These are phyloP conservation scores for Nothobranchius kuhntae DNA, from an alignment of 2,113 vertebrate species.

Conservation along the genomic window DNA sequence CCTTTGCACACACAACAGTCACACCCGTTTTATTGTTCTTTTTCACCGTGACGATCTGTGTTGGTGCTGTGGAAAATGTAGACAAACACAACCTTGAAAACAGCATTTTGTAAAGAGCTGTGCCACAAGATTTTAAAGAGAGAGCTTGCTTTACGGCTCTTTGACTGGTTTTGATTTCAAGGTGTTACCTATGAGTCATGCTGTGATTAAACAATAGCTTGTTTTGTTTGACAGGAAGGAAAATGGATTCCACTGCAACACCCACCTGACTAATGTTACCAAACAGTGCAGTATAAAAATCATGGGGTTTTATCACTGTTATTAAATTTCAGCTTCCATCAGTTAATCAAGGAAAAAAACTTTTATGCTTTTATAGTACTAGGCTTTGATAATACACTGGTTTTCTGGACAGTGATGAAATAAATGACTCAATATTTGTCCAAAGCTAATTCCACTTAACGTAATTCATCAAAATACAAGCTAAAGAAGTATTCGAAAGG, in stretches of 20 bases:
- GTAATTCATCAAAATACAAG: neutral
- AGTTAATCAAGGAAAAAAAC: neutral
- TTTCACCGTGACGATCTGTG: slow-evolving; percentile 24
- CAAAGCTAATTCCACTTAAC: neutral
- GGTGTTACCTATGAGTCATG: slow-evolving; percentile 67
- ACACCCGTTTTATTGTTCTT: slow-evolving; percentile 36
- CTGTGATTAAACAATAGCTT: slow-evolving; percentile 52
- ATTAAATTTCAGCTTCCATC: neutral
- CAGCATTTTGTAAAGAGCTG: slow-evolving; percentile 18
- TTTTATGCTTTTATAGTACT: slow-evolving; percentile 8
- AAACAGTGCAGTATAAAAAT: neutral
- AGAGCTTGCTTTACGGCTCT: slow-evolving; percentile 11
- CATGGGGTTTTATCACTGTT: slow-evolving; percentile 7
- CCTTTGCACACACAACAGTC: slow-evolving; percentile 7
- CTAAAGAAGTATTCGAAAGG: slow-evolving; percentile 7
- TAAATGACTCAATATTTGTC: neutral
- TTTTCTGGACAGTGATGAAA: neutral
- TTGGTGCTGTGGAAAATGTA: neutral
- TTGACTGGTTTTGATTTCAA: slow-evolving; percentile 34
- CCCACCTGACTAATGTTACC: slow-evolving; percentile 15
- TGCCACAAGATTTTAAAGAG: slow-evolving; percentile 1
- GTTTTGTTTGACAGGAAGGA: slow-evolving; percentile 56
- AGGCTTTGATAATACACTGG: neutral
- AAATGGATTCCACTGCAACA: slow-evolving; percentile 23
- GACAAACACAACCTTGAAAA: slow-evolving; percentile 12